Conservation (phyloP, 35 echinoderm and acorn worm genomes). For the Heliocidaris erythrogramma region DNA sequence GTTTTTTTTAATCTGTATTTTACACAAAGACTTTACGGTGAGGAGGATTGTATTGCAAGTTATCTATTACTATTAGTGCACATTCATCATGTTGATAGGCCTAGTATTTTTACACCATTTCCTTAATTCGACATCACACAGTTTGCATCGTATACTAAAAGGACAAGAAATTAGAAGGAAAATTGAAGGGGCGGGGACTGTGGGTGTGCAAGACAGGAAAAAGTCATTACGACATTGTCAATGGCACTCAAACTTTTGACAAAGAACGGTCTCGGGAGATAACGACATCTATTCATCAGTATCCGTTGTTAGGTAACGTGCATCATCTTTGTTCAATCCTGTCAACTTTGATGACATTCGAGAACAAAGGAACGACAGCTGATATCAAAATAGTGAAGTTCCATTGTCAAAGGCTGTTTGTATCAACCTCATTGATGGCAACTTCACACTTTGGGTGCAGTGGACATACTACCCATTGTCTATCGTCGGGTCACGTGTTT, state of each 20-base stretch:
- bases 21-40: too few species aligned
- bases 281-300: neutral
- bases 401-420: neutral
- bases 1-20: too few species aligned
- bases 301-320: neutral
- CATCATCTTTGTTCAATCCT: conserved; percentile 1
- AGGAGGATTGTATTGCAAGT: too few species aligned
- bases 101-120: too few species aligned
- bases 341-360: neutral
- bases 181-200: neutral
- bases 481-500: neutral
- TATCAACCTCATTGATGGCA: neutral
- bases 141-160: too few species aligned
- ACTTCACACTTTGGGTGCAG: neutral
- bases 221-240: neutral
- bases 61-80: too few species aligned
- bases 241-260: neutral
- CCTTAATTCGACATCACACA: too few species aligned
- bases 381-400: neutral
- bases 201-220: neutral
- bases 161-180: too few species aligned
- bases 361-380: neutral
- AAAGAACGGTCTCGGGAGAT: neutral
- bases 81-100: too few species aligned
- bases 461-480: neutral